Evolutionary conservation across 2,113 vertebrate genomes (phyloP).

Genomic region (Cyprinodon variegatus): DNA sequence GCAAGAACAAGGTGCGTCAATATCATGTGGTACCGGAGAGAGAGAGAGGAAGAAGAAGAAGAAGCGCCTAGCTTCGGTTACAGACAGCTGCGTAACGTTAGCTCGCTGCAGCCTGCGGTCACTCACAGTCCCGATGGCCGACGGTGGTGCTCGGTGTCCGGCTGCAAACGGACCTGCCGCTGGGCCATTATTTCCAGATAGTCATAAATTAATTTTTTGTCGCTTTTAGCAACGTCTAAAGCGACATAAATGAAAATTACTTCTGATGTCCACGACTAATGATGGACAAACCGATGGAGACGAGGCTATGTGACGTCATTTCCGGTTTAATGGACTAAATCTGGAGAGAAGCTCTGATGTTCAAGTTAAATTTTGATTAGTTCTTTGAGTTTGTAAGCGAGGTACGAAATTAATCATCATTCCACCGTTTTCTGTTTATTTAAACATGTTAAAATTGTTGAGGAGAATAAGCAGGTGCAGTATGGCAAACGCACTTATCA

Average conservation of each 20-base stretch:
- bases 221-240: constrained; percentile 6
- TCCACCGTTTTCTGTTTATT: neutral
- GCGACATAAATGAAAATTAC: constrained; percentile 1
- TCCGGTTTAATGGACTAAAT: constrained; percentile 20
- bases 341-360: neutral
- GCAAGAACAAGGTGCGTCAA: constrained; percentile 18
- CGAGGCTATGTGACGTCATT: constrained; percentile 23
- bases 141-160: constrained; percentile 11
- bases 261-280: neutral
- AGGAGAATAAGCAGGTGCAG: constrained; percentile 23
- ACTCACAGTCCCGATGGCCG: constrained; percentile 30
- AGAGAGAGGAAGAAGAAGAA: constrained; percentile 2
- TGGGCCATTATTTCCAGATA: constrained; percentile 25
- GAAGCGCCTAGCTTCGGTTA: constrained; percentile 46
- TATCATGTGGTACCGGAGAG: constrained; percentile 22
- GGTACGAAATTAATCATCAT: too few species aligned
- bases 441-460: neutral
- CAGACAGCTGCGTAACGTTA: constrained; percentile 56
- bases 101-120: constrained; percentile 28
- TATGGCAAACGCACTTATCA: neutral
- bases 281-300: constrained; percentile 30
- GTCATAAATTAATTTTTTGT: neutral
- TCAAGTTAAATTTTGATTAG: neutral
- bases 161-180: constrained; percentile 19
- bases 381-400: neutral